Conservation (phyloP, 2,113 vertebrate species). For the Paratilapia polleni region DNA sequence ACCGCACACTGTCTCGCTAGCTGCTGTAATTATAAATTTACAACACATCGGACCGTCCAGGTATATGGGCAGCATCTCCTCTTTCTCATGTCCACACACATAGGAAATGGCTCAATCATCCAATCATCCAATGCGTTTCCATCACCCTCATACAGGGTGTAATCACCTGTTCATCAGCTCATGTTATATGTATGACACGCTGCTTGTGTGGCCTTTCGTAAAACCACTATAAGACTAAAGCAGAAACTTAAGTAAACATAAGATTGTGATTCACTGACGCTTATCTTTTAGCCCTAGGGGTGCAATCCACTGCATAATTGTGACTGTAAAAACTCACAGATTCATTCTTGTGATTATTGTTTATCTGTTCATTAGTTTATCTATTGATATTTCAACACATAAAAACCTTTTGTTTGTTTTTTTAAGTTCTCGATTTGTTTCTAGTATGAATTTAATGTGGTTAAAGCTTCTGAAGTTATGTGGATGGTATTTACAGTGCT, state of each 20-base stretch:
- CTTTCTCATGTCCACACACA: background rate
- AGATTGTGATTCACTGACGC: background rate
- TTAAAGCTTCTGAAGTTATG: rapidly evolving
- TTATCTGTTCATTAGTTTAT: background rate
- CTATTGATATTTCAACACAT: background rate
- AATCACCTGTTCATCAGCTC: background rate
- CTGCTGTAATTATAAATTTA: rapidly evolving
- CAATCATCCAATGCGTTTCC: background rate
- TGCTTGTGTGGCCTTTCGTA: no score
- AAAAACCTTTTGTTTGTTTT: background rate
- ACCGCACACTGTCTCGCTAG: background rate
- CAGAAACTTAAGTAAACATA: background rate
- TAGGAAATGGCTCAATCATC: rapidly evolving
- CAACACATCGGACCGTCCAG: background rate
- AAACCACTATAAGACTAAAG: no score
- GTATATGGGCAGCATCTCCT: rapidly evolving
- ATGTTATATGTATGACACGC: background rate
- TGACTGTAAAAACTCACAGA: background rate
- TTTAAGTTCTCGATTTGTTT: background rate
- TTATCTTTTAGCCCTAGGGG: background rate
- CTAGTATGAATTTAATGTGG: rapidly evolving
- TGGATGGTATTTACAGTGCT: no score
- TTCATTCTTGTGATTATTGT: background rate
- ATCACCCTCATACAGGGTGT: background rate
- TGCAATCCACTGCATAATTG: no score